Base-by-base conservation (phyloP, 1,140 invertebrate genomes). In the Neomicropteryx cornuta region DNA sequence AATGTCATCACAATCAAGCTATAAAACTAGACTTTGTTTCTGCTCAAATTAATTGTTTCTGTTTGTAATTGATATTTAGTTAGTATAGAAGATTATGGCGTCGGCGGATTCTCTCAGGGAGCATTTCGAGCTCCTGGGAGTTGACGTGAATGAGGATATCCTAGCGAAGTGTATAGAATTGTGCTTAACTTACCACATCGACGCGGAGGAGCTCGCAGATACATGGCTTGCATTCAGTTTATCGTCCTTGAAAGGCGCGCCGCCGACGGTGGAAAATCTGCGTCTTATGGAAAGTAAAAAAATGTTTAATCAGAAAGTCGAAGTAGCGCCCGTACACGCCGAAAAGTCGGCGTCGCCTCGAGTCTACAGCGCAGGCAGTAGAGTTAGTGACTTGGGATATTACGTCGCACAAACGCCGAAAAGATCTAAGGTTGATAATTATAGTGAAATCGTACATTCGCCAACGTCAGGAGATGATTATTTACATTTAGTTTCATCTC, bases 191-290 rank as follows among this genome's bases (percentile, higher is more conserved):
- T 71, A 77, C 45, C 58, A 67, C 50, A 53, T 79, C n/a, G 73
- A 75, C 39, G 70, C 76, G 33, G 73, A 76, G 52, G 72, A 75
- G 50, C 72, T 79, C 45, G 74, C 72, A 37, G 76, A 79, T 49
- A 67, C 72, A 61, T 81, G 77, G 77, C 71, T 75, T 62, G 76
- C 77, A 10, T 79, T 71, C 45, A 74, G 72, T 45, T 55, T 76
- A 38, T 76, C 76, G 10, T 51, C 75, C 51, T 58, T 75, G 37
- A 64, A 72, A 38, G 72, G 72, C 13, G 69, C 68, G 0, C 56
- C 71, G 18, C 76, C 76, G 14, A 71, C 67, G 32, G 36, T 69
- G 14, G 67, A 71, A 17, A 61, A 68, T 47, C 59, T 81, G 20
- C 59, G 67, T 36, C 56, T 69, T 47, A 66, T 81, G 47, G 75